These are phyloP conservation scores for Mustelus asterias DNA, from an alignment of 2,113 vertebrate genomes.

Conservation along the genomic window DNA sequence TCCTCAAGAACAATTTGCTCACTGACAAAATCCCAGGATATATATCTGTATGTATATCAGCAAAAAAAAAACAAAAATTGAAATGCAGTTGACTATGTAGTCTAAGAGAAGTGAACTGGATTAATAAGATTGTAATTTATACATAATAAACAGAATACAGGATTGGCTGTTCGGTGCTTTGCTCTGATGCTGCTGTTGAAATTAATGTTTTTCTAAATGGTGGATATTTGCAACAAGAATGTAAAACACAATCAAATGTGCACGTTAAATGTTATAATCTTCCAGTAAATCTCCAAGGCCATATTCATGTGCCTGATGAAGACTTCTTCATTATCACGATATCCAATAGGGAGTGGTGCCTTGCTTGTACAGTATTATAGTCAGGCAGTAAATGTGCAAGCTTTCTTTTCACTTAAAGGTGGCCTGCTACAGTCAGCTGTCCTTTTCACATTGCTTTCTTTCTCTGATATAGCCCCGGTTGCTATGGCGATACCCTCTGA, in stretches of 20 bases:
- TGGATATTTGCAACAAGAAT: not conserved
- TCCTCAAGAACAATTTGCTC: not conserved
- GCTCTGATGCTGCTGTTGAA: not conserved
- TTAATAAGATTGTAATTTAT: not conserved
- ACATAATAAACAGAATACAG: not conserved
- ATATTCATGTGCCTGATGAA: not conserved
- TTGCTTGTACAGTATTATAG: not conserved
- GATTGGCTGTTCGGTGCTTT: not conserved
- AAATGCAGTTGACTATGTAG: not conserved
- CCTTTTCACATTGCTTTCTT: constrained; percentile 51
- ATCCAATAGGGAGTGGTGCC: not conserved
- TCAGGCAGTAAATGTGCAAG: constrained; percentile 24
- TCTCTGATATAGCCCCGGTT: constrained; percentile 63
- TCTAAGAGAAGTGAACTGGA: not conserved
- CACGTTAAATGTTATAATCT: not conserved
- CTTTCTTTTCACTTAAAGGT: constrained; percentile 42
- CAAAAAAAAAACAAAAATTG: not conserved
- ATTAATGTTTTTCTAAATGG: not conserved
- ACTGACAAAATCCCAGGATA: not conserved
- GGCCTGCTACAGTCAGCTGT: constrained; percentile 53
- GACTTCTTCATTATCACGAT: not conserved
- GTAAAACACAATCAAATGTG: not conserved
- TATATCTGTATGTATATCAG: not conserved
- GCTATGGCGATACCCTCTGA: constrained; percentile 79
- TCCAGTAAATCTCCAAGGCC: not conserved